phyloP scores from a whole-genome alignment of 1,140 invertebrate genomes.

The Papilio aristodemus region DNA sequence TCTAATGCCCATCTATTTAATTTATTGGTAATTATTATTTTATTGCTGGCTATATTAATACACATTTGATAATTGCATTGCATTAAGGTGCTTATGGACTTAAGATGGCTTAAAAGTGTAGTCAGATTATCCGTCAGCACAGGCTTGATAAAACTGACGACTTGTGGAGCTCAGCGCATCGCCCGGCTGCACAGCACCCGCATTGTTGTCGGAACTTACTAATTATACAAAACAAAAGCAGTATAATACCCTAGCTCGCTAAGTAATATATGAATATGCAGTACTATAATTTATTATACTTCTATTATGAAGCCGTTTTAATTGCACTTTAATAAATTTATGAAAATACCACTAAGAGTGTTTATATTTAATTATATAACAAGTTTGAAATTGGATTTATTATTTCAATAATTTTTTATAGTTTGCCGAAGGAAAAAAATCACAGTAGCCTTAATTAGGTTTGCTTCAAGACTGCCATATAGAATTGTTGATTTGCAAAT shows the following conservation, averaged over 20 bases:
- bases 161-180: conserved; percentile 39
- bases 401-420: no score
- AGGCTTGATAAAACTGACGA: conserved; percentile 18
- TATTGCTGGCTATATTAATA: conserved; percentile 8
- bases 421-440: no score
- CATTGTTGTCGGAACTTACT: conserved; percentile 47
- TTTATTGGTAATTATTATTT: background rate
- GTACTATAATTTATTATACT: background rate
- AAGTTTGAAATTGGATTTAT: no score
- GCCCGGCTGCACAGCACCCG: conserved; percentile 46
- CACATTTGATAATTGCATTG: conserved; percentile 14
- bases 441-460: no score
- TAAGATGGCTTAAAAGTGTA: conserved; percentile 32
- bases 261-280: background rate
- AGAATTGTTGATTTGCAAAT: no score
- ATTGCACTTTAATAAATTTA: no score
- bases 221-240: conserved; percentile 41
- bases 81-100: conserved; percentile 20
- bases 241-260: conserved; percentile 5
- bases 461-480: no score
- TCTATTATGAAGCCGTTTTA: conserved; percentile 7
- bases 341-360: no score
- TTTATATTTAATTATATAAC: no score
- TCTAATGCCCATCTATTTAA: background rate
- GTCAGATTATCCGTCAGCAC: background rate